A percentile compares a stretch with the other conserved stretches of the same genome.
phyloP scores from a whole-genome alignment of 1,140 invertebrate species.

The Macrosteles quadrilineatus region DNA sequence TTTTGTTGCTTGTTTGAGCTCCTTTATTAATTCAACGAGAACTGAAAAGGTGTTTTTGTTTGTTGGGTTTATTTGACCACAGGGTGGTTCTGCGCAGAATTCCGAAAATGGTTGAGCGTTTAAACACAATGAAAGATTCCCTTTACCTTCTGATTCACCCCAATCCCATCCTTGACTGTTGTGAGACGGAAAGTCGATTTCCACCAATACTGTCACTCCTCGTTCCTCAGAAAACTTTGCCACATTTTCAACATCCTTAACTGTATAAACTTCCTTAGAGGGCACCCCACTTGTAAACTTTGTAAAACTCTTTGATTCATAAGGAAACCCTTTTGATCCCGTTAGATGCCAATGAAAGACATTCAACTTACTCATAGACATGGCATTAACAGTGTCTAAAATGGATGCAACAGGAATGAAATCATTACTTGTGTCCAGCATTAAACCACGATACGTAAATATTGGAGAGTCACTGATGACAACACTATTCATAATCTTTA shows the following conservation, averaged over 20 bases:
- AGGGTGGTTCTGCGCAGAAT: constrained; percentile 82
- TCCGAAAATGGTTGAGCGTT: constrained; percentile 70
- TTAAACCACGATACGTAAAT: constrained; percentile 72
- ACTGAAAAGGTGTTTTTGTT: constrained; percentile 71
- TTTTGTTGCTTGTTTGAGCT: constrained; percentile 69
- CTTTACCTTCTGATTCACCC: constrained; percentile 54
- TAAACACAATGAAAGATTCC: constrained; percentile 53
- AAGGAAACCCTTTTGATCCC: constrained; percentile 82
- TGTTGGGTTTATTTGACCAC: constrained; percentile 79
- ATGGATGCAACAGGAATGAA: constrained; percentile 67
- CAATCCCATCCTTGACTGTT: constrained; percentile 84
- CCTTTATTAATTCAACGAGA: constrained; percentile 66
- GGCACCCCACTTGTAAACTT: constrained; percentile 74
- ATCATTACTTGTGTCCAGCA: constrained; percentile 76
- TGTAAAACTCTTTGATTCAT: constrained; percentile 66
- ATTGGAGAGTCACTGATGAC: constrained; percentile 66
- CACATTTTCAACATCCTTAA: constrained; percentile 67
- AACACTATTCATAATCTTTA: constrained; percentile 60
- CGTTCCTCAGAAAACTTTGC: constrained; percentile 68
- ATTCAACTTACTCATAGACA: constrained; percentile 79
- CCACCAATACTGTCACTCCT: constrained; percentile 77
- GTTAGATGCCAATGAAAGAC: constrained; percentile 88
- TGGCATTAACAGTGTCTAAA: constrained; percentile 73
- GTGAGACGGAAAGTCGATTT: constrained; percentile 85
- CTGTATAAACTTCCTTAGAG: constrained; percentile 64